Evolutionary conservation across 2,113 vertebrate genomes (phyloP).

Genomic region (Ariopsis seemanni): DNA sequence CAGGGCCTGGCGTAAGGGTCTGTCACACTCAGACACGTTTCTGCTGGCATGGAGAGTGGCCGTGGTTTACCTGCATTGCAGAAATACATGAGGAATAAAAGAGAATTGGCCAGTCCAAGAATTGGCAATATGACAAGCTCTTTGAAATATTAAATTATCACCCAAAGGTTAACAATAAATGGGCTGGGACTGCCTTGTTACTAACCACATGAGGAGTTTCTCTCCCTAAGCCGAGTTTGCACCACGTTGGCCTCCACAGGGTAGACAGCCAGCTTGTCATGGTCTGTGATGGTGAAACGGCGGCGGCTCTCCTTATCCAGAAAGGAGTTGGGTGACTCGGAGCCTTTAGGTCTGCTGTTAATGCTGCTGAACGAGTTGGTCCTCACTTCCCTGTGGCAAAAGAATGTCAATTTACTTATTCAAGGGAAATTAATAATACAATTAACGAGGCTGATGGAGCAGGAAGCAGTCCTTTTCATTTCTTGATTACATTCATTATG

Average conservation of each 20-base stretch:
- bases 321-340: constrained; percentile 88
- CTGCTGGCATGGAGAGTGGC: constrained; percentile 92
- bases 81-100: background rate
- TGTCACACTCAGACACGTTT: constrained; percentile 78
- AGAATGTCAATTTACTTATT: background rate
- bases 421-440: background rate
- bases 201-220: constrained; percentile 77
- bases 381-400: constrained; percentile 74
- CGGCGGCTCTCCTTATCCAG: constrained; percentile 81
- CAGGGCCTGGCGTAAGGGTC: constrained; percentile 76
- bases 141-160: background rate
- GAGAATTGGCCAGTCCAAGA: background rate
- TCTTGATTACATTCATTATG: too few relatives aligned
- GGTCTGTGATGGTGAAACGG: constrained; percentile 75
- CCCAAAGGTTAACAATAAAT: background rate
- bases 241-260: constrained; percentile 70
- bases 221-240: constrained; percentile 81
- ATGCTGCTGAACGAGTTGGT: constrained; percentile 63
- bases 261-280: constrained; percentile 70
- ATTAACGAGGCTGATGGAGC: background rate
- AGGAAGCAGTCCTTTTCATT: background rate
- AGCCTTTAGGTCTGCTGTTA: constrained; percentile 72
- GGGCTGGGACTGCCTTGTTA: background rate
- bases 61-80: constrained; percentile 83
- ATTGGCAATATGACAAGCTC: background rate